Evolutionary conservation across 2,113 vertebrate genomes (phyloP), one percentile per base, ranked within the genome.

Genomic region (Ophiodon elongatus): DNA sequence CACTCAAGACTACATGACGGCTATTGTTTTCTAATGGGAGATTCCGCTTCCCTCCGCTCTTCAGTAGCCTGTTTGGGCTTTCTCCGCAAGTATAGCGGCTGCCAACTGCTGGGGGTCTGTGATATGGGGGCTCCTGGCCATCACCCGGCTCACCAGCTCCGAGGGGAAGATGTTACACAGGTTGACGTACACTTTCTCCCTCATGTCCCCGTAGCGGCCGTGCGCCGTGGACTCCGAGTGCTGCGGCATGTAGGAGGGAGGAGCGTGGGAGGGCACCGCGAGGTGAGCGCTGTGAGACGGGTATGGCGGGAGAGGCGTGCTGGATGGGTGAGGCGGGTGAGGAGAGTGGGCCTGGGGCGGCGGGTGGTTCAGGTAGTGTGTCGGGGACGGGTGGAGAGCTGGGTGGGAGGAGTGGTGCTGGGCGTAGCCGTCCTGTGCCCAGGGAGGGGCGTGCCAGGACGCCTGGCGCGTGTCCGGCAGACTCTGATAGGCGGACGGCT

Each of bases 141-240:
- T 99, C 66, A 99, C 98, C 0, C 97, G 93, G 79, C 96, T 95
- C 92, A 99, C 98, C 3, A 99, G 96, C 65, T 98, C 97, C 0
- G 97, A 90, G 4, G 98, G 98, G 79, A 99, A 99, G 94, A 99
- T 99, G 96, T 99, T 99, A 88, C 98, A 99, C 91, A 99, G 88
- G 91, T 99, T 98, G 73, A 97, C 39, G 57, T 97, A 99, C 71
- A 97, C 94, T 85, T 98, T 99, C 86, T 98, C 98, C 65, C 98
- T 94, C 57, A 77, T 92, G 88, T 97, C 97, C 6, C 92, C 95
- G 47, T 97, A 97, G 86, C 94, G 89, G 57, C 85, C 13, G 54
- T 84, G 89, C 0, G 79, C 84, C 0, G 96, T 95, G 6, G 97
- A 96, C 0, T 98, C 97, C 2, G 93, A 93, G 68, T 88, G 91